Evolutionary conservation across 2,888 invertebrate genomes (phyloP).

Genomic region (Cryptops parisi): DNA sequence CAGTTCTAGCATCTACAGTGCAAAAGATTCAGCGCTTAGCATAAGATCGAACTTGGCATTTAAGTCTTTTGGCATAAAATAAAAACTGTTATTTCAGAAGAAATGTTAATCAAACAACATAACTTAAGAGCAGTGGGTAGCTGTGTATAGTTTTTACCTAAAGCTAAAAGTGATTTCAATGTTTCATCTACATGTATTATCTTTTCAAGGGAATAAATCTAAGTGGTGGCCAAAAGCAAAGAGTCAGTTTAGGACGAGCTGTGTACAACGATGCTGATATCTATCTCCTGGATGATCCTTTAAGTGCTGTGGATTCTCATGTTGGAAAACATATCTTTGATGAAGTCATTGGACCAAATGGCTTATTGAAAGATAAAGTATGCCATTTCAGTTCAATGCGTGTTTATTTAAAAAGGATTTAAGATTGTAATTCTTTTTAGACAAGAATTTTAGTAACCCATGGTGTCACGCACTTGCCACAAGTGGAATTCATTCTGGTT

Average conservation of each 20-base stretch:
- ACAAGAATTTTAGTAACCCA: slow-evolving; percentile 91
- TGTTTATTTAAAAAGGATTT: not conserved
- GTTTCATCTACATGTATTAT: not conserved
- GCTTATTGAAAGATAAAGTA: slow-evolving; percentile 35
- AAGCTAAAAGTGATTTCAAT: too few species aligned
- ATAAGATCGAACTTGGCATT: too few species aligned
- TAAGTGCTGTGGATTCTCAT: slow-evolving; percentile 36
- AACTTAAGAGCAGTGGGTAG: too few species aligned
- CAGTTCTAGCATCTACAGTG: too few species aligned
- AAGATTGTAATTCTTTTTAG: slow-evolving; percentile 26
- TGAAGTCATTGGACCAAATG: slow-evolving; percentile 36
- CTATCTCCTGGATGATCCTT: slow-evolving; percentile 41
- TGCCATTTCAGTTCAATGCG: not conserved
- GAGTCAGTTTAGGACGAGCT: slow-evolving; percentile 33
- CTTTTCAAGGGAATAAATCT: slow-evolving; percentile 50
- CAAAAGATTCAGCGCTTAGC: too few species aligned
- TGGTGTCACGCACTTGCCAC: slow-evolving; percentile 79
- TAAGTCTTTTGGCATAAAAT: too few species aligned
- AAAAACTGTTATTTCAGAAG: too few species aligned
- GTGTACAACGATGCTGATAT: slow-evolving; percentile 34
- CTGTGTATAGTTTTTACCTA: too few species aligned
- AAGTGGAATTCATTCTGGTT: slow-evolving; percentile 80
- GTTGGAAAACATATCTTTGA: slow-evolving; percentile 40
- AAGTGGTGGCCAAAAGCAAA: slow-evolving; percentile 36
- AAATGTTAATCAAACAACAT: too few species aligned